phyloP scores from a whole-genome alignment of 2,797 vertebrate genomes.

The Malacoctenus gilli region DNA sequence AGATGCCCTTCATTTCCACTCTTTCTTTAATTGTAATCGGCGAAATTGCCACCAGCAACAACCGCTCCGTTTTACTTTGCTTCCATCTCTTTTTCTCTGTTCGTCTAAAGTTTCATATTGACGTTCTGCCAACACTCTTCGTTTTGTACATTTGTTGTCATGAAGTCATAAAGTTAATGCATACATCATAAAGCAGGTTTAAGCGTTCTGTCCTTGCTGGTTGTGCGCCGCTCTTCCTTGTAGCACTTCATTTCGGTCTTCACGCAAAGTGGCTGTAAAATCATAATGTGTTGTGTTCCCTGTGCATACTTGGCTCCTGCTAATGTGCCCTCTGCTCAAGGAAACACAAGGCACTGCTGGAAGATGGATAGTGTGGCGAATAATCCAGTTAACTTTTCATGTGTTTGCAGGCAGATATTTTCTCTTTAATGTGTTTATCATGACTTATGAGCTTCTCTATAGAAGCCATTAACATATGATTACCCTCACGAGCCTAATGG shows the following conservation, averaged over 20 bases:
- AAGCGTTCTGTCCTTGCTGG: conserved; percentile 5
- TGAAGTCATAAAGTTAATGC: conserved; percentile 24
- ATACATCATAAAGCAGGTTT: conserved; percentile 22
- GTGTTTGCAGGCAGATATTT: conserved; percentile 72
- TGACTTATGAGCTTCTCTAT: conserved; percentile 70
- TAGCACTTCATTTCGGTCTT: conserved; percentile 44
- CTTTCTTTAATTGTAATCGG: too few species aligned
- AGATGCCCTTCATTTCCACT: too few species aligned
- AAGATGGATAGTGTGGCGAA: conserved; percentile 65
- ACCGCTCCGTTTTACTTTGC: too few species aligned
- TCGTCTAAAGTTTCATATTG: too few species aligned
- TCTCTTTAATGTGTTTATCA: conserved; percentile 74
- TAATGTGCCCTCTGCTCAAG: conserved; percentile 54
- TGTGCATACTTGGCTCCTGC: conserved; percentile 25
- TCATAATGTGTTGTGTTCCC: conserved; percentile 41
- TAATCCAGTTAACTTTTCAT: conserved; percentile 72
- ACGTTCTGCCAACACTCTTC: conserved; percentile 7
- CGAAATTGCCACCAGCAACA: too few species aligned
- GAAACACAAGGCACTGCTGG: conserved; percentile 36
- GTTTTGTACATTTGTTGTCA: neutral
- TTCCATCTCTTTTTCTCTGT: too few species aligned
- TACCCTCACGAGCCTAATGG: conserved; percentile 72
- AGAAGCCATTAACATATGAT: conserved; percentile 73
- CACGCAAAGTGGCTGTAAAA: conserved; percentile 60
- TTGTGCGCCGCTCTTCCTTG: conserved; percentile 34